These are phyloP conservation scores for Meliscaeva auricollis DNA, from an alignment of 2,888 invertebrate genomes.

Conservation along the genomic window DNA sequence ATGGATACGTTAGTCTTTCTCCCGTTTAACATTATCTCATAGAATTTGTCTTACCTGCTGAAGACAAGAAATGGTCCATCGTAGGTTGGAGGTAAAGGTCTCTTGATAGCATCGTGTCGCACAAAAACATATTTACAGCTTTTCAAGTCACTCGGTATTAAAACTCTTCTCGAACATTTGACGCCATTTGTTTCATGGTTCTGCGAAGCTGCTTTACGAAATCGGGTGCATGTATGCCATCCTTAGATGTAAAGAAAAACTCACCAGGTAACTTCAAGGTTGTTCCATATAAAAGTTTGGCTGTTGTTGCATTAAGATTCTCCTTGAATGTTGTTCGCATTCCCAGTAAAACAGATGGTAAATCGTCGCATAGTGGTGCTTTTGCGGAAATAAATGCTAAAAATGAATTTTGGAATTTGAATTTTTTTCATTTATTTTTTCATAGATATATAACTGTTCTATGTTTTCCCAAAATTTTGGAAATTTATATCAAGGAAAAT, in stretches of 20 bases:
- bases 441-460: too few species aligned
- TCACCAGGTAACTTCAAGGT: constrained; percentile 77
- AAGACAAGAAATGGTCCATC: constrained; percentile 76
- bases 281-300: constrained; percentile 79
- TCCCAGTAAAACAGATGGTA: constrained; percentile 80
- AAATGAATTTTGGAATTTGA: too few species aligned
- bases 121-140: constrained; percentile 50
- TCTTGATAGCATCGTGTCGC: constrained; percentile 42
- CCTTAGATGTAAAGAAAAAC: constrained; percentile 19
- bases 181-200: constrained; percentile 31
- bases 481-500: too few species aligned
- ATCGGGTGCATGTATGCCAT: constrained; percentile 35
- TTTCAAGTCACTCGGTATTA: constrained; percentile 38
- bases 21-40: constrained; percentile 1
- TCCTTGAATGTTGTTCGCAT: constrained; percentile 77
- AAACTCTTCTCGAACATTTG: constrained; percentile 20
- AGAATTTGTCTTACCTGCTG: constrained; percentile 21
- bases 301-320: constrained; percentile 77
- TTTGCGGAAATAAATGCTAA: too few species aligned
- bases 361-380: too few species aligned
- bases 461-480: too few species aligned
- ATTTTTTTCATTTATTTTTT: too few species aligned
- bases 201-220: constrained; percentile 44
- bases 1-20: constrained; percentile 4
- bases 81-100: constrained; percentile 41